Evolutionary conservation across 1,140 invertebrate genomes (phyloP), one percentile per base, ranked within the genome.

Genomic region (Aricia agestis): DNA sequence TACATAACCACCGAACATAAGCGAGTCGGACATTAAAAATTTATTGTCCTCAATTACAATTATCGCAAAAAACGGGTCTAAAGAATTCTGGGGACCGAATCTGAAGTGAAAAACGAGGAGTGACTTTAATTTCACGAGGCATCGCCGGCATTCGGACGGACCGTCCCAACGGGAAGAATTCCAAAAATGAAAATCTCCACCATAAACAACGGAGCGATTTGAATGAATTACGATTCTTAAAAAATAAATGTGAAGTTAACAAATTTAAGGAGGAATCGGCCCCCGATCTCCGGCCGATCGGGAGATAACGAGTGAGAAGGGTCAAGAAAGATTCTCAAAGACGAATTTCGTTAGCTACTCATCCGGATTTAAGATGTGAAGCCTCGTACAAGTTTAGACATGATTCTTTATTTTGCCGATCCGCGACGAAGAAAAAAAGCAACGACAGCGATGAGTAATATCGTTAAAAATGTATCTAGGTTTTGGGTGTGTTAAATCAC

Each of bases 161-260:
- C 75, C 76, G 71, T 70, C 74, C 76, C 74, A 73, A 13, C 68
- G 65, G 41, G 41, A 69, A 76, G 85, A 87, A 91, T 90, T 88
- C 83, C 72, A 90, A 89, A 89, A 85, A 89, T 86, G 83, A 91
- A 90, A 91, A 90, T 90, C 85, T 84, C 81, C 82, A 80, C 89
- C 84, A 89, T 91, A 91, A 91, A 91, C 89, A 90, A 90, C 85
- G 72, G 78, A 86, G 84, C 83, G 83, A 90, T 91, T 91, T 90
- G 87, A 91, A 90, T 91, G 86, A 87, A 83, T 78, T 75, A 83
- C 79, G 83, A 82, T 81, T 86, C 82, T 85, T 81, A 87, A 90
- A 87, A 87, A 87, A 85, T 81, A 84, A 86, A 85, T 77, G 66
- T 57, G 74, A 59, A 81, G 74, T 81, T 84, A 87, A 91, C 85